Evolutionary conservation across 1,140 invertebrate genomes (phyloP).

Genomic region (Drosophila fuyamai): DNA sequence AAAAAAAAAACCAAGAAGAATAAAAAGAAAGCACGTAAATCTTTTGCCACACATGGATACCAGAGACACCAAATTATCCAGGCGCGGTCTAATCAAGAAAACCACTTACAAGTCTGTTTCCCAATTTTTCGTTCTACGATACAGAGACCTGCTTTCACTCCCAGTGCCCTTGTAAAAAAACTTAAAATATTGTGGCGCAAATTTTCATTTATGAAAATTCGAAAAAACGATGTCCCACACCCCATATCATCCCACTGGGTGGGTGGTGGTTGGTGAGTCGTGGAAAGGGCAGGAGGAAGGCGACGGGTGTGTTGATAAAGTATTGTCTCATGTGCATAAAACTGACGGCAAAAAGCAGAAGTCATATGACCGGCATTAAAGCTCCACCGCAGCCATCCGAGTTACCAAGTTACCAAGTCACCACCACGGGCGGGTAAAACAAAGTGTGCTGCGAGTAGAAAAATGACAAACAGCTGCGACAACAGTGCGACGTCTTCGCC

Average conservation of each 20-base stretch:
- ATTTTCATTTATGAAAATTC: constrained; percentile 73
- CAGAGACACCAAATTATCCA: constrained; percentile 24
- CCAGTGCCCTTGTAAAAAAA: constrained; percentile 46
- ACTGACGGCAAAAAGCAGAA: constrained; percentile 44
- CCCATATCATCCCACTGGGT: background rate
- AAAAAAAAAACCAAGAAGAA: constrained; percentile 1
- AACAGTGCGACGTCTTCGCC: constrained; percentile 46
- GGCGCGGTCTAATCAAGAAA: constrained; percentile 72
- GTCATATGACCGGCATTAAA: constrained; percentile 65
- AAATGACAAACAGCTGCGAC: constrained; percentile 70
- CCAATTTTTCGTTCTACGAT: constrained; percentile 10
- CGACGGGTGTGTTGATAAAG: constrained; percentile 49
- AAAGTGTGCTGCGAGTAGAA: constrained; percentile 59
- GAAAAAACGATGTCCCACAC: constrained; percentile 23
- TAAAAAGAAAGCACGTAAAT: constrained; percentile 45
- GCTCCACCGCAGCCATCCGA: background rate
- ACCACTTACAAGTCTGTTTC: constrained; percentile 68
- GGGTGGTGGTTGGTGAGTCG: background rate
- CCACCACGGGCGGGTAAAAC: background rate
- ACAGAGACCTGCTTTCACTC: background rate
- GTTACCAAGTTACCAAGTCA: background rate
- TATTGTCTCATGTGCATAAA: constrained; percentile 78
- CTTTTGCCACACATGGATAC: constrained; percentile 38
- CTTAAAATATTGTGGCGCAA: constrained; percentile 72
- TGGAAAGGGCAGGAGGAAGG: no score